Percentiles rank a stretch among this genome's conserved stretches.
Evolutionary conservation across 2,797 vertebrate genomes (phyloP).

Genomic region (Lophotriccus pileatus): DNA sequence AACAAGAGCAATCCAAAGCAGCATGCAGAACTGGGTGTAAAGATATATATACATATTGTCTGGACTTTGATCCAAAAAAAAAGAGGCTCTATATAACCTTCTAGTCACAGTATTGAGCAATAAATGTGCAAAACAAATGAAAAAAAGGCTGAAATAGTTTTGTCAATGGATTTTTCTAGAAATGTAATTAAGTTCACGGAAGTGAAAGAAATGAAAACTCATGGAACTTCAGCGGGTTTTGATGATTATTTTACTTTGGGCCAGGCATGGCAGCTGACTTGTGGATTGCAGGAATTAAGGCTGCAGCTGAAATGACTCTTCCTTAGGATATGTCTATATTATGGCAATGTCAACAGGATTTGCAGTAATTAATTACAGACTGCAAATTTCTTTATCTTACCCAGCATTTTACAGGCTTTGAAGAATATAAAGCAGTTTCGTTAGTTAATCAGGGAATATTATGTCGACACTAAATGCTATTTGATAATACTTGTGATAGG

Average conservation of each 20-base stretch:
- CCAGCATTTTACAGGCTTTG: background rate
- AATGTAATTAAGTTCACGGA: background rate
- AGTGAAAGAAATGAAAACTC: background rate
- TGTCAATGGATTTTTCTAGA: background rate
- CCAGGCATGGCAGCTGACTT: background rate
- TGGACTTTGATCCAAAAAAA: background rate
- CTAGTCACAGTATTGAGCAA: background rate
- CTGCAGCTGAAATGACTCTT: background rate
- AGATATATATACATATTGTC: background rate
- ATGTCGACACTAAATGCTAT: background rate
- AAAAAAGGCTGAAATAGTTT: background rate
- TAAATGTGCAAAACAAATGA: background rate
- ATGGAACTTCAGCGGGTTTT: background rate
- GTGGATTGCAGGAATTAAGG: background rate
- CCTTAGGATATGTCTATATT: background rate
- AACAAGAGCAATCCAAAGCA: background rate
- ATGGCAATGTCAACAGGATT: background rate
- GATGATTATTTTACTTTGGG: background rate
- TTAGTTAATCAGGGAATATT: background rate
- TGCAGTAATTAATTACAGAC: background rate
- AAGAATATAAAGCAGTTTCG: background rate
- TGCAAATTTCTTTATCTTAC: background rate
- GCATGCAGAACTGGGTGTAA: background rate
- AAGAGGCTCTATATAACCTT: background rate
- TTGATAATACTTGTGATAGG: background rate